These are phyloP conservation scores for Sitodiplosis mosellana DNA, from an alignment of 1,140 invertebrate species.

Conservation along the genomic window DNA sequence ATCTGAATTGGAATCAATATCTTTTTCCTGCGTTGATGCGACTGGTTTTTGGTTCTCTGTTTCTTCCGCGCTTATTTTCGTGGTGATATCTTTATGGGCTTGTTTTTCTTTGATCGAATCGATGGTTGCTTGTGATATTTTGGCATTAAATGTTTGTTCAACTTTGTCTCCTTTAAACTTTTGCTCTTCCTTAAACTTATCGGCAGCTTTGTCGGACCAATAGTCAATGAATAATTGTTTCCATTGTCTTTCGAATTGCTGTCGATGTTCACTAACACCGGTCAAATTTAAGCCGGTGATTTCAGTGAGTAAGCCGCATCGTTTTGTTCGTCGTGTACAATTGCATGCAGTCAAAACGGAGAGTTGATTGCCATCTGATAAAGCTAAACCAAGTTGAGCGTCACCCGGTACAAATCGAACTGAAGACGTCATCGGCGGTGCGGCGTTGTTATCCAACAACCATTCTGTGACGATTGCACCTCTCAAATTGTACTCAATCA, in stretches of 20 bases:
- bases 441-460: not conserved
- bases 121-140: no score
- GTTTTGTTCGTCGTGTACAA: not conserved
- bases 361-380: constrained; percentile 1
- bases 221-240: no score
- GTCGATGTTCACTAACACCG: not conserved
- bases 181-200: no score
- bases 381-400: not conserved
- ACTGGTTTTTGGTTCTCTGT: no score
- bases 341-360: not conserved
- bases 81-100: no score
- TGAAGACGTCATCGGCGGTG: not conserved
- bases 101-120: no score
- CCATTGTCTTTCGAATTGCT: not conserved
- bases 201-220: no score
- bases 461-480: not conserved
- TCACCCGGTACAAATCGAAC: constrained; percentile 2
- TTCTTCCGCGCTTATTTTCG: no score
- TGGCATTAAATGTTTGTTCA: no score
- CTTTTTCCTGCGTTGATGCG: no score
- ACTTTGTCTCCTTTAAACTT: no score
- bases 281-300: not conserved
- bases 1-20: no score
- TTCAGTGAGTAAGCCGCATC: not conserved
- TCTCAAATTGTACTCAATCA: not conserved